These are phyloP conservation scores for Rhynchopsitta pachyrhyncha DNA, from an alignment of 2,113 vertebrate species.

Conservation along the genomic window DNA sequence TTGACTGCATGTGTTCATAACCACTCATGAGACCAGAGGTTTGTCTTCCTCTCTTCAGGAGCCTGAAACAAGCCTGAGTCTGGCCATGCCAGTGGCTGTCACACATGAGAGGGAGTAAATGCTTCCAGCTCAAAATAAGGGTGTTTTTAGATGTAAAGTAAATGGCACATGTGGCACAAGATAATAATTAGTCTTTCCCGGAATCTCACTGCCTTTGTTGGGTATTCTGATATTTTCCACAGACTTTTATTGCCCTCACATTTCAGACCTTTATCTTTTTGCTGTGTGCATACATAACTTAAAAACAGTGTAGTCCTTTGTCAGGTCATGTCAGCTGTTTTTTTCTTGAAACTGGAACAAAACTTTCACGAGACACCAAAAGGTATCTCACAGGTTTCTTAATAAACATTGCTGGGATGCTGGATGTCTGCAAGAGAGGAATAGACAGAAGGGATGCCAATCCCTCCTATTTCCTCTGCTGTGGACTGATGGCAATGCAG, in stretches of 20 bases:
- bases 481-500: not conserved
- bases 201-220: not conserved
- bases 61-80: not conserved
- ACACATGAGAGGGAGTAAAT: rapidly evolving
- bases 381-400: not conserved
- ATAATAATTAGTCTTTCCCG: not conserved
- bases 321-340: not conserved
- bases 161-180: not conserved
- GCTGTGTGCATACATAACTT: not conserved
- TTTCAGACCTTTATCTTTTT: not conserved
- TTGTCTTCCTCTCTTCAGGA: not conserved
- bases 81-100: not conserved
- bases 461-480: not conserved
- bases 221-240: not conserved
- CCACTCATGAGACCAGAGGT: not conserved
- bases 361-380: not conserved
- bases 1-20: not conserved
- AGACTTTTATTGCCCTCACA: not conserved
- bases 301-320: not conserved
- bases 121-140: not conserved
- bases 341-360: not conserved
- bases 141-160: not conserved
- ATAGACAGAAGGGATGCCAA: not conserved
- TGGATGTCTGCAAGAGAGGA: not conserved
- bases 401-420: not conserved